Conservation (phyloP, 2,888 invertebrate genomes). For the Aelia acuminata region DNA sequence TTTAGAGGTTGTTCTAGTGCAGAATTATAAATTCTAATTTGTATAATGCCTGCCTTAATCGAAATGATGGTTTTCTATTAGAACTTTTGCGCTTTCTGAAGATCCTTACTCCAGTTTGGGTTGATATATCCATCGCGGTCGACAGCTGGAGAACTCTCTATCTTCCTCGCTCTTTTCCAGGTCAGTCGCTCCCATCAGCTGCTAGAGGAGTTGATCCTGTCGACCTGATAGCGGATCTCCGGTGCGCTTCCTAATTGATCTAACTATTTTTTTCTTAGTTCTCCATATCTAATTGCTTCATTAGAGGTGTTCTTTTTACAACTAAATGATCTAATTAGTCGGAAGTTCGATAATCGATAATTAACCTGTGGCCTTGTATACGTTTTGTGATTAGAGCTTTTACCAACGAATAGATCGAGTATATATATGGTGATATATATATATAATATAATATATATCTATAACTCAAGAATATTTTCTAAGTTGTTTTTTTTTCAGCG, state of each 20-base stretch:
- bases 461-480: no score
- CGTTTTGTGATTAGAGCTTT: no score
- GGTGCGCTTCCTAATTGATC: slow-evolving; percentile 1
- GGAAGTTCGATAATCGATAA: neutral
- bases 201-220: neutral
- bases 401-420: no score
- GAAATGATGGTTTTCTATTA: neutral
- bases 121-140: no score
- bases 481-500: no score
- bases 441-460: no score
- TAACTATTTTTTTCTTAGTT: neutral
- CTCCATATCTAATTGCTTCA: neutral
- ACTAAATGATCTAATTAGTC: neutral
- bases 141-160: neutral
- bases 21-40: neutral
- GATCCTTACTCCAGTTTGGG: neutral
- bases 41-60: neutral
- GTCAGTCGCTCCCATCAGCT: neutral
- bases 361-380: no score
- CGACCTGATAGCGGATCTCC: neutral
- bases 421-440: no score
- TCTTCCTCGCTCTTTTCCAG: neutral
- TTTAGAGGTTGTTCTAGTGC: no score
- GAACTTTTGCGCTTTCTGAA: neutral
- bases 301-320: neutral